A percentile compares a stretch with the other conserved stretches of the same genome.
These are phyloP conservation scores for Sesia apiformis DNA, from an alignment of 2,888 invertebrate genomes.

Conservation along the genomic window DNA sequence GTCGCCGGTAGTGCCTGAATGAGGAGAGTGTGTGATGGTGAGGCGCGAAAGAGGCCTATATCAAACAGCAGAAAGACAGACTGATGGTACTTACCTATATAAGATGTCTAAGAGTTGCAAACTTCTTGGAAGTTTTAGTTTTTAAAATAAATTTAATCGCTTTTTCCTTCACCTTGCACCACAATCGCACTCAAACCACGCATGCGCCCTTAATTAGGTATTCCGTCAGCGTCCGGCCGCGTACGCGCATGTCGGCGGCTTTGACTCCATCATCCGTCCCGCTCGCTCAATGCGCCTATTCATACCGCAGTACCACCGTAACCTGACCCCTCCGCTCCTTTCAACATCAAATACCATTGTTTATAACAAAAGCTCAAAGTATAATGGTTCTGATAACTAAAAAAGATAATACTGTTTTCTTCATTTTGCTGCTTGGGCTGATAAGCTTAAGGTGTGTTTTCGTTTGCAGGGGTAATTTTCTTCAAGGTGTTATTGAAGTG, in stretches of 20 bases:
- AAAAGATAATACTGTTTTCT: conserved; percentile 19
- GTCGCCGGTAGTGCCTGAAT: no score
- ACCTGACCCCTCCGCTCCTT: conserved; percentile 30
- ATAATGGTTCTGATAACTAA: conserved; percentile 29
- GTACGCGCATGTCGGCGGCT: conserved; percentile 64
- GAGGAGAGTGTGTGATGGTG: no score
- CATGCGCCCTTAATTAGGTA: conserved; percentile 73
- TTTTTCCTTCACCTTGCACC: conserved; percentile 12
- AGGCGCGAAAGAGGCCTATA: no score
- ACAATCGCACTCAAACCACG: conserved; percentile 43
- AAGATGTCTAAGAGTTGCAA: no score
- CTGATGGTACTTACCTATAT: no score
- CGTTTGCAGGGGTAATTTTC: conserved; percentile 13
- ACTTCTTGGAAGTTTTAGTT: no score
- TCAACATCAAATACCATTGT: conserved; percentile 53
- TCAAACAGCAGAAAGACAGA: no score
- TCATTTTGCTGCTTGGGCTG: conserved; percentile 12
- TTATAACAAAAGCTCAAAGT: conserved; percentile 25
- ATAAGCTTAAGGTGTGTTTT: conserved; percentile 15
- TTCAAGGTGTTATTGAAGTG: conserved; percentile 70
- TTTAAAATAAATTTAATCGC: background rate
- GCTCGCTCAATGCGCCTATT: conserved; percentile 67
- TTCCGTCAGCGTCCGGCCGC: conserved; percentile 66
- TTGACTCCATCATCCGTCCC: conserved; percentile 52
- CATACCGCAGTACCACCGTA: conserved; percentile 32